Evolutionary conservation across 2,113 vertebrate species (phyloP), one percentile per base, ranked within the genome.

Genomic region (Crypturellus undulatus): DNA sequence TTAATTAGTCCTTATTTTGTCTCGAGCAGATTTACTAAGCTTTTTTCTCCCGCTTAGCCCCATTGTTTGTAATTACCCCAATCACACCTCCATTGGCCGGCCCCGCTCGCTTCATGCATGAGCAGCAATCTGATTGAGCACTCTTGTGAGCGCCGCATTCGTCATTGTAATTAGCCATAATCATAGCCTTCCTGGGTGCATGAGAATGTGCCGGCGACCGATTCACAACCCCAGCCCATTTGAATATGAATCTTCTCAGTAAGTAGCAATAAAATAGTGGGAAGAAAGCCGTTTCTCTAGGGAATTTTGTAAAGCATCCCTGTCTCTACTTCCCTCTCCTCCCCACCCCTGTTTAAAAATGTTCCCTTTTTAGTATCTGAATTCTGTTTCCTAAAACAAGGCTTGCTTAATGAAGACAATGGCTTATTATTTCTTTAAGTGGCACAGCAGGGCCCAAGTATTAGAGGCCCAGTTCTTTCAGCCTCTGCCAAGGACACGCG

Each of bases 131-230:
- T 98, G 98, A 99, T 98, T 98, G 98, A 99, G 98, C 92, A 89
- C 97, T 97, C 98, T 97, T 98, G 98, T 98, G 97, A 97, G 96
- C 96, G 96, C 97, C 96, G 96, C 98, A 98, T 98, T 97, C 97
- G 96, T 98, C 98, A 98, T 98, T 98, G 98, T 98, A 98, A 98
- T 98, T 98, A 98, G 98, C 98, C 97, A 97, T 98, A 98, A 98
- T 98, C 98, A 98, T 96, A 97, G 98, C 96, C 96, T 98, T 98
- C 98, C 97, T 94, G 98, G 96, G 97, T 98, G 97, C 98, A 98
- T 98, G 98, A 98, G 98, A 99, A 98, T 98, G 98, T 98, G 98
- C 96, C 92, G 97, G 97, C 96, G 90, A 92, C 97, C 97, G 97
- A 98, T 99, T 99, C 98, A 98, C 97, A 97, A 96, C 96, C 97